Evolutionary conservation across 1,140 invertebrate genomes (phyloP).

Genomic region (Triops cancriformis): DNA sequence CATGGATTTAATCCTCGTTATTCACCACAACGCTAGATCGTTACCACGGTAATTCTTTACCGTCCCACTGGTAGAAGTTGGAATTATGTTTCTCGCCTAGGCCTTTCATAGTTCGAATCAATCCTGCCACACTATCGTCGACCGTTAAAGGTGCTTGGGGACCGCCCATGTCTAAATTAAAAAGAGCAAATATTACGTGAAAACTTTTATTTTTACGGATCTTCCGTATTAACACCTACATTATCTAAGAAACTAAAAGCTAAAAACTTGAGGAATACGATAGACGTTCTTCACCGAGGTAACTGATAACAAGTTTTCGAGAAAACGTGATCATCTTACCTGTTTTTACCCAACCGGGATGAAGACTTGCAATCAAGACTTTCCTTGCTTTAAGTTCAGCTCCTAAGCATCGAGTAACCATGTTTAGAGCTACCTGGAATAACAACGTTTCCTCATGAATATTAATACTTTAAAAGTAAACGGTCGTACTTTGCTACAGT

Average conservation of each 20-base stretch:
- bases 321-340: no score
- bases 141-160: constrained; percentile 61
- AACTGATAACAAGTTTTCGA: no score
- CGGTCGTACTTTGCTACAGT: constrained; percentile 23
- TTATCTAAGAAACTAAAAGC: not conserved
- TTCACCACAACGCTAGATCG: not conserved
- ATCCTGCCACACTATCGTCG: constrained; percentile 51
- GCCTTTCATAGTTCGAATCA: constrained; percentile 54
- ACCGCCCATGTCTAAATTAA: constrained; percentile 23
- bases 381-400: constrained; percentile 53
- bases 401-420: constrained; percentile 74
- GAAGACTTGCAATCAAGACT: constrained; percentile 64
- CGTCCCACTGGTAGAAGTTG: not conserved
- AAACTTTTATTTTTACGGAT: not conserved
- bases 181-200: not conserved
- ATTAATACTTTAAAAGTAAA: not conserved
- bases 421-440: constrained; percentile 71
- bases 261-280: not conserved
- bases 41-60: not conserved
- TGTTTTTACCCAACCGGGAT: constrained; percentile 77
- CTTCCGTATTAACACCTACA: not conserved
- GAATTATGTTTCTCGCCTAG: constrained; percentile 36
- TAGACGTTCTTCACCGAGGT: no score
- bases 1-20: not conserved
- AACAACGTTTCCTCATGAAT: not conserved